Conservation (phyloP, 2,113 vertebrate species). For the Zosterops lateralis region DNA sequence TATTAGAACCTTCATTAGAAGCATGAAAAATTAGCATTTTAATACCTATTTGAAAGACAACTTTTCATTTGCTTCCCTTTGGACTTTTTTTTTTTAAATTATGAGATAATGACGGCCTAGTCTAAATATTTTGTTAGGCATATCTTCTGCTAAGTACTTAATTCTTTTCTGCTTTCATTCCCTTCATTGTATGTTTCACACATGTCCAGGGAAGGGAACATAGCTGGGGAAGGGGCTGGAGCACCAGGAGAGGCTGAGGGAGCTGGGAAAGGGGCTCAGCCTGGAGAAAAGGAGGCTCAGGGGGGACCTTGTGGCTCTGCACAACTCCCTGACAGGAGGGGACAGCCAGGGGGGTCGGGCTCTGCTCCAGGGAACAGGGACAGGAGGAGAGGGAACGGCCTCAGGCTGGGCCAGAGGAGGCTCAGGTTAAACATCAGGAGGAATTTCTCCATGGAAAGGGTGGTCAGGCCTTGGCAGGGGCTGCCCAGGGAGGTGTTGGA, state of each 20-base stretch:
- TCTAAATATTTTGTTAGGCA: background rate
- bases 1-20: slow-evolving; percentile 50
- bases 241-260: accelerated
- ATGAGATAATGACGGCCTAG: slow-evolving; percentile 21
- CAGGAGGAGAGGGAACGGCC: background rate
- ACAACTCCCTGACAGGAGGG: background rate
- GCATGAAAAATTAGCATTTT: slow-evolving; percentile 56
- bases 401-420: background rate
- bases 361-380: background rate
- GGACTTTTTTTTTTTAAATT: background rate
- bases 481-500: background rate
- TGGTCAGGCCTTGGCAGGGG: background rate
- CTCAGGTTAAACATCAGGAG: accelerated
- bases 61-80: slow-evolving; percentile 27
- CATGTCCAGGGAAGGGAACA: accelerated
- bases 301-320: background rate
- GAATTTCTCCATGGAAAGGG: background rate
- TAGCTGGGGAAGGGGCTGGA: background rate
- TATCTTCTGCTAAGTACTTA: background rate
- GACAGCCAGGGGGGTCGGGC: background rate
- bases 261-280: background rate
- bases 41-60: slow-evolving; percentile 39
- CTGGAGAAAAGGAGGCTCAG: background rate
- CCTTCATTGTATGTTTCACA: accelerated
- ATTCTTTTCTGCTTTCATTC: background rate